Evolutionary conservation across 2,797 vertebrate genomes (phyloP).

Genomic region (Enteromius afrohamiltoni): DNA sequence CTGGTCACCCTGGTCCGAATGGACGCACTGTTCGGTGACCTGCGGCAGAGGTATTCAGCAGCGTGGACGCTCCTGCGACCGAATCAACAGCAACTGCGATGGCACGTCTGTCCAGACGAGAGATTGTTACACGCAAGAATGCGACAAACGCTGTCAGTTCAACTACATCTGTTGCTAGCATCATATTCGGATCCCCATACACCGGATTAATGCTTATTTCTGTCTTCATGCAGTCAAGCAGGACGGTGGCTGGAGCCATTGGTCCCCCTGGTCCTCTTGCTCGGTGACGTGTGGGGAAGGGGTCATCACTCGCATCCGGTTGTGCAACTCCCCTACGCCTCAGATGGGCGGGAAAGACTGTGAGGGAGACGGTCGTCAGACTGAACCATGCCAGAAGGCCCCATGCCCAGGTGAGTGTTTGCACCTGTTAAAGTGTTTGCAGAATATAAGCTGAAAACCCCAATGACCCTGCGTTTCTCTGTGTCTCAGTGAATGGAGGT

Average conservation of each 20-base stretch:
- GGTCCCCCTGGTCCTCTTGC: constrained; percentile 99
- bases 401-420: constrained; percentile 89
- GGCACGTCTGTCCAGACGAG: constrained; percentile 98
- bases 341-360: constrained; percentile 95
- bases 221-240: constrained; percentile 87
- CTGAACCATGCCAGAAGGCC: constrained; percentile 85
- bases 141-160: constrained; percentile 96
- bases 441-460: background rate
- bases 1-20: constrained; percentile 99
- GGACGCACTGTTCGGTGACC: constrained; percentile 95
- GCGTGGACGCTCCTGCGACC: constrained; percentile 96
- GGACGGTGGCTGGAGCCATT: constrained; percentile 98
- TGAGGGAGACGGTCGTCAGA: constrained; percentile 91
- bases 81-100: constrained; percentile 95
- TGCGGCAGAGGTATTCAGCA: constrained; percentile 97
- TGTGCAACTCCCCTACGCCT: constrained; percentile 97
- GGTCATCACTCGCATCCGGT: constrained; percentile 93
- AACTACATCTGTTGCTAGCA: background rate
- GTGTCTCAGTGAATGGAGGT: constrained; percentile 86
- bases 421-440: background rate
- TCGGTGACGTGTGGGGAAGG: constrained; percentile 95
- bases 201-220: background rate
- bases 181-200: background rate
- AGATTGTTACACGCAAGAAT: constrained; percentile 95
- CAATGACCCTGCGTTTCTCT: background rate